Conservation (phyloP, 2,113 vertebrate species). For the Apodemus speciosus region DNA sequence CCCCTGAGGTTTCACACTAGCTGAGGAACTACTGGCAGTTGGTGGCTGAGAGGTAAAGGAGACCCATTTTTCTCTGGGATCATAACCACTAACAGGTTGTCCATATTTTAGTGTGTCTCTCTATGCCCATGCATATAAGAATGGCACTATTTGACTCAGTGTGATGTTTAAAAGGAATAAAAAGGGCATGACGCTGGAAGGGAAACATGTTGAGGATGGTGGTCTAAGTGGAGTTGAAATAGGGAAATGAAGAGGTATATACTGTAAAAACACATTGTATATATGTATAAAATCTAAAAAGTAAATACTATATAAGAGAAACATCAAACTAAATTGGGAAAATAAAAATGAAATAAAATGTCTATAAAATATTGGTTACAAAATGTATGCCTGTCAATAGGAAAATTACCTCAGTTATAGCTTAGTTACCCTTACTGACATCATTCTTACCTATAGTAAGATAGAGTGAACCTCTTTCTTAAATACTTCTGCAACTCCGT, state of each 20-base stretch:
- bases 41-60: background rate
- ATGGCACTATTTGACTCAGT: background rate
- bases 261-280: background rate
- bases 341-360: slow-evolving; percentile 38
- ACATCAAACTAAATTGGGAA: background rate
- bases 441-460: slow-evolving; percentile 26
- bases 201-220: background rate
- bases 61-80: background rate
- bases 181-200: background rate
- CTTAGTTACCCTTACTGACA: background rate
- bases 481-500: background rate
- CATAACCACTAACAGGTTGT: background rate
- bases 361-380: slow-evolving; percentile 44
- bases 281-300: background rate
- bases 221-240: background rate
- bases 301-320: background rate
- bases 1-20: too few relatives aligned
- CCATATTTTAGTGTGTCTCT: too few relatives aligned
- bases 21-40: background rate
- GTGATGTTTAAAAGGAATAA: background rate
- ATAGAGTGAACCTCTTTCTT: slow-evolving; percentile 26
- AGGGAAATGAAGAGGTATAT: background rate
- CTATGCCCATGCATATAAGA: background rate
- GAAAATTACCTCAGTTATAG: slow-evolving; percentile 15
- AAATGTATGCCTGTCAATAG: background rate